phyloP scores from a whole-genome alignment of 2,113 vertebrate species.

The Labeo rohita region DNA sequence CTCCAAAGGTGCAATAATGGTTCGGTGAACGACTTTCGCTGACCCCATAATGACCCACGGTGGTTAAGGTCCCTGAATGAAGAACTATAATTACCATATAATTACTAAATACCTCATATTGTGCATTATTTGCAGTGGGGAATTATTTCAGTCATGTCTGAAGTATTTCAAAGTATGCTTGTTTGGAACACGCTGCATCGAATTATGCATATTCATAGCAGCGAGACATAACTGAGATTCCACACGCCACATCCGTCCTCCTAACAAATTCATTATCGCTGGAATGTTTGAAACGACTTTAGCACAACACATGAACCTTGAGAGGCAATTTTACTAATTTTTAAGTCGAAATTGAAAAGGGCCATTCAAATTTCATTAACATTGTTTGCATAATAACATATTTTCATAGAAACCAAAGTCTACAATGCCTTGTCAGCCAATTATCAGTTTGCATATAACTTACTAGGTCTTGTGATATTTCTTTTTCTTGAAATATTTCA shows the following conservation, averaged over 20 bases:
- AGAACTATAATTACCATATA: constrained; percentile 79
- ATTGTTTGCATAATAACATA: constrained; percentile 38
- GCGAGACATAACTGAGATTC: constrained; percentile 67
- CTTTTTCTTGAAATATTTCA: neutral
- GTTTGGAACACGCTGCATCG: constrained; percentile 57
- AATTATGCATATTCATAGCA: constrained; percentile 66
- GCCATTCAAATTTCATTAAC: constrained; percentile 24
- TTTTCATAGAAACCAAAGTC: constrained; percentile 36
- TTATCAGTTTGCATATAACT: neutral
- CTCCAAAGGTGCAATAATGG: constrained; percentile 80
- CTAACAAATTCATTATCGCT: constrained; percentile 69
- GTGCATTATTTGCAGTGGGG: constrained; percentile 66
- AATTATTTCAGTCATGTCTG: constrained; percentile 72
- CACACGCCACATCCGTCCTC: constrained; percentile 60
- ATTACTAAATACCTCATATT: constrained; percentile 76
- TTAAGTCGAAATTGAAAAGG: constrained; percentile 33
- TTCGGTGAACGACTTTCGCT: constrained; percentile 80
- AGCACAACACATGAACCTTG: constrained; percentile 59
- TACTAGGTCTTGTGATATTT: neutral
- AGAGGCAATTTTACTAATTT: constrained; percentile 55
- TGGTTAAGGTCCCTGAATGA: constrained; percentile 76
- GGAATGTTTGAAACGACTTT: constrained; percentile 47
- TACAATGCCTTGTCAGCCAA: neutral
- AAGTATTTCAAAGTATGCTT: constrained; percentile 66
- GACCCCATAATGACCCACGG: constrained; percentile 76